phyloP scores from a whole-genome alignment of 2,113 vertebrate genomes.

The Pomatorhinus ruficollis region DNA sequence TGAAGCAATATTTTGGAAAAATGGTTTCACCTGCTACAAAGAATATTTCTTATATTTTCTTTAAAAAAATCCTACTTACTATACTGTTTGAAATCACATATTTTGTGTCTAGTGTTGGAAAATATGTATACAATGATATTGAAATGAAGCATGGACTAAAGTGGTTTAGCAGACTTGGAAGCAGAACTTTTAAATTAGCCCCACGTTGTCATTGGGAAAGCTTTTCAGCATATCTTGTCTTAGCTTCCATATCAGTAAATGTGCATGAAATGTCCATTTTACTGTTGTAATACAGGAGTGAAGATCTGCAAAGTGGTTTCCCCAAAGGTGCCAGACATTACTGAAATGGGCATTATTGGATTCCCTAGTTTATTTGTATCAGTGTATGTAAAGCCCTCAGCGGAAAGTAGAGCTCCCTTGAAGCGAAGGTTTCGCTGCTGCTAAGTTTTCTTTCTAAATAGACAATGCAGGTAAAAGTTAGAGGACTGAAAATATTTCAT shows the following conservation, averaged over 20 bases:
- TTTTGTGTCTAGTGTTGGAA: not conserved
- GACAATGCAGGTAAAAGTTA: not conserved
- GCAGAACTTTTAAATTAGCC: not conserved
- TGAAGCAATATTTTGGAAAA: not conserved
- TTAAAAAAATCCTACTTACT: not conserved
- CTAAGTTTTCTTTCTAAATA: not conserved
- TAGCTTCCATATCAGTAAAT: not conserved
- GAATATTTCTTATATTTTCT: not conserved
- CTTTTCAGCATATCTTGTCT: not conserved
- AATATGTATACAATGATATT: not conserved
- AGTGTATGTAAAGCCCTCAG: not conserved
- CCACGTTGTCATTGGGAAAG: not conserved
- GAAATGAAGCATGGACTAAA: not conserved
- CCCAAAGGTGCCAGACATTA: not conserved
- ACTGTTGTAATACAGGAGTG: not conserved
- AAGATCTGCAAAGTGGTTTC: not conserved
- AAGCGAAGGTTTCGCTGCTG: not conserved
- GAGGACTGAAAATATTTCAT: not conserved
- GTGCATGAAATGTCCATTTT: not conserved
- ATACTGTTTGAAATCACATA: not conserved
- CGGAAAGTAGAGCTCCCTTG: not conserved
- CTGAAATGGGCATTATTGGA: not conserved
- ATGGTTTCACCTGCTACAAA: not conserved
- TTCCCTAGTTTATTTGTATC: not conserved
- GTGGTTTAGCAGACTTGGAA: not conserved